Conservation (phyloP, 2,113 vertebrate genomes). For the Neogale vison region DNA sequence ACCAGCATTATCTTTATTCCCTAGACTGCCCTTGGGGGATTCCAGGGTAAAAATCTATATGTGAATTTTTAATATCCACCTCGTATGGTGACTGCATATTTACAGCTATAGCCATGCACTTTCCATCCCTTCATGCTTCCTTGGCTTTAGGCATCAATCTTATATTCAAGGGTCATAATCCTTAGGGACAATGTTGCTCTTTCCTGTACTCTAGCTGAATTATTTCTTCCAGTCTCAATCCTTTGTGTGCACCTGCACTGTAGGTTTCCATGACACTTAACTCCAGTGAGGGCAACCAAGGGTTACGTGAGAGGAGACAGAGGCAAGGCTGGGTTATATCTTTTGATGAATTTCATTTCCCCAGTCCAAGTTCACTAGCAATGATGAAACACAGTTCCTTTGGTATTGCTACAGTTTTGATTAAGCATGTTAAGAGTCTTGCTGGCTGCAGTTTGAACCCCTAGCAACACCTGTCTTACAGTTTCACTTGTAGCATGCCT, state of each 20-base stretch:
- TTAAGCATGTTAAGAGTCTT: constrained; percentile 71
- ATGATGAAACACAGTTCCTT: constrained; percentile 57
- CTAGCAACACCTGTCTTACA: constrained; percentile 51
- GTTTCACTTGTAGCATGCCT: constrained; percentile 52
- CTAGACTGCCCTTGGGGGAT: not conserved
- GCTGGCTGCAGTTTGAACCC: constrained; percentile 65
- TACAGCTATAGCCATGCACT: not conserved
- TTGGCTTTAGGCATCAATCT: constrained; percentile 48
- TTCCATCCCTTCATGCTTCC: constrained; percentile 47
- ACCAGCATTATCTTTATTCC: constrained; percentile 11
- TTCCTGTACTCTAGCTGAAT: constrained; percentile 6
- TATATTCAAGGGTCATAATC: constrained; percentile 53
- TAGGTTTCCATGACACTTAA: not conserved
- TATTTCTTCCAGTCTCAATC: constrained; percentile 41
- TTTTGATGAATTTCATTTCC: constrained; percentile 52
- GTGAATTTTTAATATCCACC: constrained; percentile 40
- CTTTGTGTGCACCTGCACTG: not conserved
- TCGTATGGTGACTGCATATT: constrained; percentile 2
- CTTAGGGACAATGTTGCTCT: constrained; percentile 46
- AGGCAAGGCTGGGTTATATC: not conserved
- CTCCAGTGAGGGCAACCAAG: not conserved
- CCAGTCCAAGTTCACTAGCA: not conserved
- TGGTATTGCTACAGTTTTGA: constrained; percentile 63
- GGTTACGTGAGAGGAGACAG: not conserved
- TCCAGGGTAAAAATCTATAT: constrained; percentile 32